A percentile compares a stretch with the other conserved stretches of the same genome.
phyloP scores from a whole-genome alignment of 2,888 invertebrate genomes.

The Drosophila rellima region DNA sequence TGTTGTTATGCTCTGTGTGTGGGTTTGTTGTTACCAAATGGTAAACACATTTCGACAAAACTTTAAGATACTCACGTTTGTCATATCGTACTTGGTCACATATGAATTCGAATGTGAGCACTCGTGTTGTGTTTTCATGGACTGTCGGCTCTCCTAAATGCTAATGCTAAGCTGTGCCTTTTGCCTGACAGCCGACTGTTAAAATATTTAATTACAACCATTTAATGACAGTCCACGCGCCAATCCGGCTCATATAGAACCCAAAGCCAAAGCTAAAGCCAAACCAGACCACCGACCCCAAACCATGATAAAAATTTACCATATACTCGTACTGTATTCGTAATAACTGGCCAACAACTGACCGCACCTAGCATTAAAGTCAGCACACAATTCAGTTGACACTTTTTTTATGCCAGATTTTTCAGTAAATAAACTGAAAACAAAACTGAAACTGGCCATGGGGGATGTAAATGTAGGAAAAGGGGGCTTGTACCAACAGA shows the following conservation, averaged over 20 bases:
- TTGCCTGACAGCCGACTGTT: slow-evolving; percentile 52
- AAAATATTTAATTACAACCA: slow-evolving; percentile 71
- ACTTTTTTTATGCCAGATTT: slow-evolving; percentile 55
- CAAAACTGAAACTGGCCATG: neutral
- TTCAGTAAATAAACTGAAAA: slow-evolving; percentile 33
- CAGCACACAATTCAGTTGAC: slow-evolving; percentile 61
- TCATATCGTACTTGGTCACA: slow-evolving; percentile 2
- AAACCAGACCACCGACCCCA: slow-evolving; percentile 16
- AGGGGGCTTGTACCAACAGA: neutral
- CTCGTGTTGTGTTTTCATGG: slow-evolving; percentile 38
- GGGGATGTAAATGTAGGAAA: neutral
- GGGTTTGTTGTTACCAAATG: slow-evolving; percentile 47
- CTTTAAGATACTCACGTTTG: slow-evolving; percentile 35
- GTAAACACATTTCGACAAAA: slow-evolving; percentile 32
- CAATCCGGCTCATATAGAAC: slow-evolving; percentile 21
- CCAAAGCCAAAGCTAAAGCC: slow-evolving; percentile 18
- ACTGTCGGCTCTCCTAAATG: slow-evolving; percentile 43
- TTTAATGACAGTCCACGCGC: slow-evolving; percentile 64
- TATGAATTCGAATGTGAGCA: slow-evolving; percentile 7
- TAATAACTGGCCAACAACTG: slow-evolving; percentile 57
- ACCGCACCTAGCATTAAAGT: slow-evolving; percentile 61
- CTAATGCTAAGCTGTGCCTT: slow-evolving; percentile 63
- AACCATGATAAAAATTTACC: slow-evolving; percentile 13
- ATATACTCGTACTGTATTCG: slow-evolving; percentile 27
- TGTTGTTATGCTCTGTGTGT: slow-evolving; percentile 17